These are phyloP conservation scores for Megalops atlanticus DNA, from an alignment of 2,113 vertebrate species.

Conservation along the genomic window DNA sequence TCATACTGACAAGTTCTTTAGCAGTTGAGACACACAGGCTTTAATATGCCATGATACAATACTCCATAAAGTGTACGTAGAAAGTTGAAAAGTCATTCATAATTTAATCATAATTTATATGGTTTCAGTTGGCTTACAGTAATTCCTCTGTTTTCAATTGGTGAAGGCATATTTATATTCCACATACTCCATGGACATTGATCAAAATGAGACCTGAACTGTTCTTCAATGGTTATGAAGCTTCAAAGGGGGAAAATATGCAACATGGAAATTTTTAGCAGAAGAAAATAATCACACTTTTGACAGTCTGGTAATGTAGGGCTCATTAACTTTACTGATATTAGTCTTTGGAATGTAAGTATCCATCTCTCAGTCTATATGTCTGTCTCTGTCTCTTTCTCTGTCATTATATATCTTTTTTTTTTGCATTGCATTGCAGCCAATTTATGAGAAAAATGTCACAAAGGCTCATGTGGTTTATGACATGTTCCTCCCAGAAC, in stretches of 20 bases:
- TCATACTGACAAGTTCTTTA: constrained; percentile 1
- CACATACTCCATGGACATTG: background rate
- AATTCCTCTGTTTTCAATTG: background rate
- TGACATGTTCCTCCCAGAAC: no score
- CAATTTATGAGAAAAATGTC: no score
- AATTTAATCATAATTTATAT: background rate
- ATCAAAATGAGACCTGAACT: background rate
- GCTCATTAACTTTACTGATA: background rate
- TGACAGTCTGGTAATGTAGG: background rate
- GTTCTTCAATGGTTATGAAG: no score
- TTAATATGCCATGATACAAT: constrained; percentile 21
- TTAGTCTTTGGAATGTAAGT: no score
- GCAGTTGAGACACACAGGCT: background rate
- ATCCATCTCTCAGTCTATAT: no score
- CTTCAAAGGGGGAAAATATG: background rate
- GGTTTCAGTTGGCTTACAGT: background rate
- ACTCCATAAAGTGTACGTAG: background rate
- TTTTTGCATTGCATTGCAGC: no score
- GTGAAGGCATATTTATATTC: no score
- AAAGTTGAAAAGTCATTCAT: background rate
- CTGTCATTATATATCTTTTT: no score
- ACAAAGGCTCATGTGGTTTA: no score
- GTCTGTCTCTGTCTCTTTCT: no score
- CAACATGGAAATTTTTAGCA: no score
- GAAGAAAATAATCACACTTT: background rate